These are phyloP conservation scores for Ptychodera flava DNA, from an alignment of 35 echinoderm and acorn worm genomes.

Conservation along the genomic window DNA sequence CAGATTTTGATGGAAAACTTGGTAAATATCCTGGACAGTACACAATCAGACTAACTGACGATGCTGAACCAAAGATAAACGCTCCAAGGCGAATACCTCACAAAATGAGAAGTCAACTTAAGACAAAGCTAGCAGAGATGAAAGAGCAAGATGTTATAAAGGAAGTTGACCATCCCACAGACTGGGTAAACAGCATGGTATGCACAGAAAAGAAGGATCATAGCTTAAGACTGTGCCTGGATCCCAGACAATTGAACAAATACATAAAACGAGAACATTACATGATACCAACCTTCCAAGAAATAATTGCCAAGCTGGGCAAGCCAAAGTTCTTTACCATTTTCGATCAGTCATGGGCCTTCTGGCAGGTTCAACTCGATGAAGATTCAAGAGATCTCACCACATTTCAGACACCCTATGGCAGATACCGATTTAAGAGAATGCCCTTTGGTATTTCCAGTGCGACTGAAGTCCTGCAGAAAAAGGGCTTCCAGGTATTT, in stretches of 20 bases:
- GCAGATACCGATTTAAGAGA: constrained; percentile 9
- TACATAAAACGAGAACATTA: constrained; percentile 16
- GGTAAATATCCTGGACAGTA: constrained; percentile 35
- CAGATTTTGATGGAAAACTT: constrained; percentile 23
- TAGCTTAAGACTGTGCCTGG: neutral
- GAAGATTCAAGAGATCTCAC: neutral
- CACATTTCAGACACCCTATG: constrained; percentile 7
- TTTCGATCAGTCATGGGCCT: constrained; percentile 2
- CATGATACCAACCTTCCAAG: neutral
- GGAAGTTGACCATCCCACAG: neutral
- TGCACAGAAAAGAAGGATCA: neutral
- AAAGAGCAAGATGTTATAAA: neutral
- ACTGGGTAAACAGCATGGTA: neutral
- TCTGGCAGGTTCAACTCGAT: neutral
- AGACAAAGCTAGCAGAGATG: neutral
- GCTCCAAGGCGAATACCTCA: constrained; percentile 27
- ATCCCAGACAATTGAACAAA: constrained; percentile 8
- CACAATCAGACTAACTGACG: constrained; percentile 22
- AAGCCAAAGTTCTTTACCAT: too few species aligned
- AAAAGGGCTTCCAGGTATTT: constrained; percentile 7
- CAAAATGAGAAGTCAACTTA: neutral
- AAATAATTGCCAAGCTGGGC: neutral
- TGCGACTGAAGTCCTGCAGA: constrained; percentile 19
- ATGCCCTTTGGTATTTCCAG: constrained; percentile 25
- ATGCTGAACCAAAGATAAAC: constrained; percentile 18